Percentiles rank a stretch among this genome's conserved stretches.
These are phyloP conservation scores for Pseudochaenichthys georgianus DNA, from an alignment of 2,797 vertebrate species.

Conservation along the genomic window DNA sequence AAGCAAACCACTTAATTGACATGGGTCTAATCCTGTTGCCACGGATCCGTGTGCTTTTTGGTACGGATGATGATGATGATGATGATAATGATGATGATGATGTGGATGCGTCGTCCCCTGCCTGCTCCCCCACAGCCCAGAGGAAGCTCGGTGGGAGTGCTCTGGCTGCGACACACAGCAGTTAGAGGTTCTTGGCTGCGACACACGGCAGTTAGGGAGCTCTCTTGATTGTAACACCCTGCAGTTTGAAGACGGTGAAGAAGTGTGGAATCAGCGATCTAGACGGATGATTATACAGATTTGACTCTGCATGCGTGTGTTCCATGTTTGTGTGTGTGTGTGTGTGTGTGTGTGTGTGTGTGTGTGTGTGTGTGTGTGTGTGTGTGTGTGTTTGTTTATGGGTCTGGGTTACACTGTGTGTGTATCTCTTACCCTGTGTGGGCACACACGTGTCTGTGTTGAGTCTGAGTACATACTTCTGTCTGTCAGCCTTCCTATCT, in stretches of 20 bases:
- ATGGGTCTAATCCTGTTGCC: constrained; percentile 30
- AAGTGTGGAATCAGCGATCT: constrained; percentile 63
- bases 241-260: constrained; percentile 65
- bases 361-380: no score
- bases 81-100: not conserved
- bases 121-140: constrained; percentile 39
- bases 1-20: constrained; percentile 37
- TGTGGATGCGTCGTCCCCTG: constrained; percentile 35
- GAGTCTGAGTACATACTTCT: constrained; percentile 61
- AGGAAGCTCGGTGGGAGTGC: constrained; percentile 62
- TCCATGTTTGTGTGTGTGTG: constrained; percentile 44
- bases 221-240: constrained; percentile 70
- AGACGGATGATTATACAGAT: constrained; percentile 75
- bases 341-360: no score
- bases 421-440: constrained; percentile 43
- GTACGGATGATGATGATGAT: constrained; percentile 10
- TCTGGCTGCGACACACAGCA: constrained; percentile 67
- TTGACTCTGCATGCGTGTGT: constrained; percentile 48
- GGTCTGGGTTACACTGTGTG: constrained; percentile 28
- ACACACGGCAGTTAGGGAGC: constrained; percentile 67
- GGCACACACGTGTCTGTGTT: constrained; percentile 59
- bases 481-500: constrained; percentile 51
- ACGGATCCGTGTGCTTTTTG: constrained; percentile 18
- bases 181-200: constrained; percentile 67
- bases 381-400: constrained; percentile 49